Evolutionary conservation across 1,140 invertebrate genomes (phyloP).

Genomic region (Whitmania pigra): DNA sequence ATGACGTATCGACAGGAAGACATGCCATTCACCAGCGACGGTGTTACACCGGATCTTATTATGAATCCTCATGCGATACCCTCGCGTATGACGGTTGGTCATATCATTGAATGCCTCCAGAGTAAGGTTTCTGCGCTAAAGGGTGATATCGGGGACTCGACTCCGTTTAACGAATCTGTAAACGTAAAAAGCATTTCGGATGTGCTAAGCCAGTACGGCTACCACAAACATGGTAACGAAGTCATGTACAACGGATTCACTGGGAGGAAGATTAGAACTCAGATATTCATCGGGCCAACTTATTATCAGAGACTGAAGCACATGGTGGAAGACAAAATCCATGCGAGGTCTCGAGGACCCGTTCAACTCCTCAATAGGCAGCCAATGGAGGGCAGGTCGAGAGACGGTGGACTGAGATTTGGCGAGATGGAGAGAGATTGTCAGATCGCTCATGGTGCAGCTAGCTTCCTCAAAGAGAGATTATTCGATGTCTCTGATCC

Average conservation of each 20-base stretch:
- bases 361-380: conserved; percentile 94
- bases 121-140: conserved; percentile 68
- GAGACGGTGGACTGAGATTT: conserved; percentile 93
- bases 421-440: conserved; percentile 99
- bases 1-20: conserved; percentile 95
- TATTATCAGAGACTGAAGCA: conserved; percentile 91
- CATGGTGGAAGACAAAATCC: conserved; percentile 99
- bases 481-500: conserved; percentile 97
- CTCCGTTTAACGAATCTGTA: conserved; percentile 95
- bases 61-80: conserved; percentile 98
- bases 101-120: conserved; percentile 97
- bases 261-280: conserved; percentile 88
- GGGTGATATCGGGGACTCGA: conserved; percentile 96
- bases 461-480: conserved; percentile 87
- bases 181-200: conserved; percentile 98
- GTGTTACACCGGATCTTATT: conserved; percentile 91
- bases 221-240: conserved; percentile 89
- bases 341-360: conserved; percentile 86
- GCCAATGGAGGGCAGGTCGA: conserved; percentile 95
- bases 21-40: conserved; percentile 95
- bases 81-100: conserved; percentile 98
- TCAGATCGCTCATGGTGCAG: conserved; percentile 96
- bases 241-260: conserved; percentile 91
- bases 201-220: conserved; percentile 86
- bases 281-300: conserved; percentile 80